Evolutionary conservation across 2,797 vertebrate species (phyloP), one percentile per base, ranked within the genome.

Genomic region (Rhinophrynus dorsalis): DNA sequence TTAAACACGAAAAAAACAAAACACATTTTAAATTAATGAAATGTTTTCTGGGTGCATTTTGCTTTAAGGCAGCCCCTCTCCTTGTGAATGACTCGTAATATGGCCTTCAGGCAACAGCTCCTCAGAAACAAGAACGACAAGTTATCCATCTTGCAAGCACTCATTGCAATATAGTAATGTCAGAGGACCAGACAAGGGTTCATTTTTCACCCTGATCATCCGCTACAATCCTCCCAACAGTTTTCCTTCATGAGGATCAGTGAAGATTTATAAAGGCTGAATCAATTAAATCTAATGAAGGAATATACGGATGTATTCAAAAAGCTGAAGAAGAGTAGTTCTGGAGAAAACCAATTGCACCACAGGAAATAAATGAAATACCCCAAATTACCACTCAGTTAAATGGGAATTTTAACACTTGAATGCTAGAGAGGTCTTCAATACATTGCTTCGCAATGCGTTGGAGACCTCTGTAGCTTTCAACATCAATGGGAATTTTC

Each of bases 1-100:
- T 51, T 44, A 21, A 47, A 71, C 29, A 71, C 35, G 54, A 35
- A 38, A 54, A 33, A 45, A 38, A 63, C 21, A 54, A 45, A 30
- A 15, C 5, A 27, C 24, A 7, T 32, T 30, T 30, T 30, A 32
- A 33, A 32, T 30, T 13, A 32, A 17, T 54, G 4, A 8, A 20
- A 54, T 51, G 27, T 13, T 32, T 54, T 35, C 21, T 6, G 33
- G 55, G 11, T 32, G 27, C 3, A n/a, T 47, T 18, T 29, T 40
- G 8, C 13, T 9, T 38, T 37, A 57, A 57, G 32, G 24, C 57
- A 29, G 24, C 38, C 26, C 57, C 9, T 12, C 23, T 13, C 11
- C 23, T 24, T 56, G 21, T 21, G 5, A 37, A 15, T 18, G 17
- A 42, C 24, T 60, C 27, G 9, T n/a, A 58, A 58, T 38, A 18